phyloP scores from a whole-genome alignment of 92 coral and sea anemone species.

The Zoanthus solanderi region DNA sequence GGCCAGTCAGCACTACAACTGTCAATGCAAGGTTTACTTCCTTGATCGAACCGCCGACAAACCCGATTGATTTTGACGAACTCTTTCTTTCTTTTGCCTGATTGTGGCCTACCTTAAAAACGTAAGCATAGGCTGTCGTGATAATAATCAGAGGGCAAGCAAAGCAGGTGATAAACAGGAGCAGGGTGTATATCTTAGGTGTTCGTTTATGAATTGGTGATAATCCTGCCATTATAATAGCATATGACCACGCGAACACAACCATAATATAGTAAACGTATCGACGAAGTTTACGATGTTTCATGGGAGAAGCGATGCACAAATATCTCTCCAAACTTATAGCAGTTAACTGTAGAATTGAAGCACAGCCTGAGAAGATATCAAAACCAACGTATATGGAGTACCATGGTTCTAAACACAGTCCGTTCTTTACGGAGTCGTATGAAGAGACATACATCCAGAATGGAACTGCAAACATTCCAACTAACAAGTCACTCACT shows the following conservation, averaged over 20 bases:
- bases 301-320: conserved; percentile 78
- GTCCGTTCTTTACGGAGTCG: conserved; percentile 48
- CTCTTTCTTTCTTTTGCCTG: conserved; percentile 63
- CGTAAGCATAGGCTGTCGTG: conserved; percentile 66
- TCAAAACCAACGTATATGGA: conserved; percentile 76
- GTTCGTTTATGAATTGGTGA: conserved; percentile 55
- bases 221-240: conserved; percentile 66
- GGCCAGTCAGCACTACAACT: conserved; percentile 75
- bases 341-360: conserved; percentile 91
- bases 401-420: conserved; percentile 62
- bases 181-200: conserved; percentile 64
- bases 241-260: conserved; percentile 69
- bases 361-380: conserved; percentile 89
- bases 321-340: conserved; percentile 86
- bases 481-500: conserved; percentile 84
- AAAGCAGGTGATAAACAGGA: conserved; percentile 68
- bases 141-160: conserved; percentile 75
- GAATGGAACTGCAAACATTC: conserved; percentile 81
- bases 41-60: conserved; percentile 72
- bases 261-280: conserved; percentile 72
- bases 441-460: conserved; percentile 81
- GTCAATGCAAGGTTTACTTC: conserved; percentile 81
- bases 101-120: conserved; percentile 75
- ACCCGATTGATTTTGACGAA: conserved; percentile 62
- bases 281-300: conserved; percentile 74